phyloP scores from a whole-genome alignment of 2,888 invertebrate genomes.

The Monochamus alternatus region DNA sequence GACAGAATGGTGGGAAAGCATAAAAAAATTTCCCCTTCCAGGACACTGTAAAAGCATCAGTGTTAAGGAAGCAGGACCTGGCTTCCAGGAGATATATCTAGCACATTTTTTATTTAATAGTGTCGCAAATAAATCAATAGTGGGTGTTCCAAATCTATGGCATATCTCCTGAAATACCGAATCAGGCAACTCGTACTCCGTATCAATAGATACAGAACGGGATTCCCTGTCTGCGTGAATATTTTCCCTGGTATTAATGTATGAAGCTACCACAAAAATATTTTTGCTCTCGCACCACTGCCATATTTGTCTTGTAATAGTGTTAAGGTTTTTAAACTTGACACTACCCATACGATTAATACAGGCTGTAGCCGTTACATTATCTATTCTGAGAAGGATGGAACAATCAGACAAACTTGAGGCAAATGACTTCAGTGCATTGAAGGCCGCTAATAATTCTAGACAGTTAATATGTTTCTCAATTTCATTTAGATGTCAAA shows the following conservation, averaged over 20 bases:
- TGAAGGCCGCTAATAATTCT: constrained; percentile 53
- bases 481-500: constrained; percentile 46
- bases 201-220: constrained; percentile 14
- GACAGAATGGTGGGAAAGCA: constrained; percentile 47
- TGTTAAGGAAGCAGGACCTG: constrained; percentile 38
- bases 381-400: constrained; percentile 51
- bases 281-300: constrained; percentile 36
- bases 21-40: constrained; percentile 24
- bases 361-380: constrained; percentile 46
- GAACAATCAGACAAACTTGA: constrained; percentile 35
- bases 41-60: constrained; percentile 47
- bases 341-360: constrained; percentile 50
- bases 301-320: constrained; percentile 51
- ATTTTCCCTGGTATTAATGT: constrained; percentile 38
- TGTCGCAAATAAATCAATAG: constrained; percentile 59
- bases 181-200: constrained; percentile 28
- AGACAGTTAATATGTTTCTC: constrained; percentile 50
- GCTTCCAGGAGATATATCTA: constrained; percentile 55
- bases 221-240: constrained; percentile 37
- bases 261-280: constrained; percentile 35
- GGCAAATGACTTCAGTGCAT: constrained; percentile 53
- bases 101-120: constrained; percentile 54
- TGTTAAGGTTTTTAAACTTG: constrained; percentile 44
- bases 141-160: constrained; percentile 45
- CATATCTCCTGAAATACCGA: constrained; percentile 43